phyloP scores from a whole-genome alignment of 2,888 invertebrate genomes.

The Hirtodrosophila confusa region DNA sequence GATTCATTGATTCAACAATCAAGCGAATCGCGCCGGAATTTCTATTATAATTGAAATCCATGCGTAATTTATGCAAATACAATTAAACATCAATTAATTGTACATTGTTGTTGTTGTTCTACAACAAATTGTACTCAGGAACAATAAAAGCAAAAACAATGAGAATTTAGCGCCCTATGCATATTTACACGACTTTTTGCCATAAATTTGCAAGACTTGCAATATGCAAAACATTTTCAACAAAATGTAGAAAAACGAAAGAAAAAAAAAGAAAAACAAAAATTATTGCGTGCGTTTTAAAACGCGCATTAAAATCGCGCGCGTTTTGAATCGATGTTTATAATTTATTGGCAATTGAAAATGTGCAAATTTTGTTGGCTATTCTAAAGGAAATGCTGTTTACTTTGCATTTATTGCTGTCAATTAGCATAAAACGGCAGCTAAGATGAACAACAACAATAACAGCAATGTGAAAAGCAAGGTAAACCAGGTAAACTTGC shows the following conservation, averaged over 20 bases:
- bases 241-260: conserved; percentile 1
- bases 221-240: conserved; percentile 24
- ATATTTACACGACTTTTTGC: conserved; percentile 71
- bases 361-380: conserved; percentile 59
- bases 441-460: conserved; percentile 18
- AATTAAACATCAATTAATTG: conserved; percentile 66
- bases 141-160: conserved; percentile 11
- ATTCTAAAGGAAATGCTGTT: conserved; percentile 55
- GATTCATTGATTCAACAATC: conserved; percentile 44
- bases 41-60: conserved; percentile 58
- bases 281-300: conserved; percentile 32
- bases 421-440: conserved; percentile 68
- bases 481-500: conserved; percentile 49
- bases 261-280: neutral
- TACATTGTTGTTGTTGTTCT: neutral
- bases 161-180: conserved; percentile 43
- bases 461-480: conserved; percentile 33
- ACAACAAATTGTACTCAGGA: neutral
- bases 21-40: conserved; percentile 35
- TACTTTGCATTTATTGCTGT: conserved; percentile 62
- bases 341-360: conserved; percentile 65
- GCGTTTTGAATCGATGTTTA: conserved; percentile 34
- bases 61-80: conserved; percentile 66
- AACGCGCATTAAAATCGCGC: conserved; percentile 32
- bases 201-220: conserved; percentile 55